These are phyloP conservation scores for Dilophus febrilis DNA, from an alignment of 2,888 invertebrate genomes.

Conservation along the genomic window DNA sequence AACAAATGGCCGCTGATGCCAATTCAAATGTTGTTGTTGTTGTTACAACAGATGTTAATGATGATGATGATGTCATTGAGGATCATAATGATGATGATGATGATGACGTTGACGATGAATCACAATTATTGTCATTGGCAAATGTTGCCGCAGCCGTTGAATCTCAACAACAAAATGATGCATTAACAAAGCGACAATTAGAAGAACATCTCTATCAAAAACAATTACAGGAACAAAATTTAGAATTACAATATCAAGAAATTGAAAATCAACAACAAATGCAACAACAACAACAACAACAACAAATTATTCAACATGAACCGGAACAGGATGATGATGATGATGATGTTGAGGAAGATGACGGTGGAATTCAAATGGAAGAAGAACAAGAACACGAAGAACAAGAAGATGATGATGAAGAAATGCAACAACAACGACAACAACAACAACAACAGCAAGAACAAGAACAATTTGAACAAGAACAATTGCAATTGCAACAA, in stretches of 20 bases:
- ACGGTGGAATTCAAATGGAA: constrained; percentile 8
- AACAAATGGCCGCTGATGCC: background rate
- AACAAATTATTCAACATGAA: constrained; percentile 6
- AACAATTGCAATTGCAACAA: background rate
- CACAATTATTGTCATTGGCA: background rate
- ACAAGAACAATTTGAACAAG: constrained; percentile 7
- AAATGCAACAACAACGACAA: background rate
- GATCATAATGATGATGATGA: too few relatives aligned
- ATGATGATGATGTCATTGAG: background rate
- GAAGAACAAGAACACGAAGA: constrained; percentile 6
- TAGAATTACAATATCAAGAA: too few relatives aligned
- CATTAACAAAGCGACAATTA: too few relatives aligned
- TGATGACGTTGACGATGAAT: background rate
- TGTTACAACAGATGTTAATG: background rate
- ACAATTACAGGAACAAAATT: background rate
- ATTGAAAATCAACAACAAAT: background rate
- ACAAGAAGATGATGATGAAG: constrained; percentile 4
- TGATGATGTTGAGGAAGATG: too few relatives aligned
- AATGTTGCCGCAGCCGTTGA: background rate
- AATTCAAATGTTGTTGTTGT: background rate
- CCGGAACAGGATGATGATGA: too few relatives aligned
- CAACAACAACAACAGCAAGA: background rate
- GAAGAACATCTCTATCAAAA: too few relatives aligned
- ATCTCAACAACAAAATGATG: background rate
- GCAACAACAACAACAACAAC: constrained; percentile 4